Conservation (phyloP, 2,888 invertebrate genomes). For the Subacronicta megacephala region DNA sequence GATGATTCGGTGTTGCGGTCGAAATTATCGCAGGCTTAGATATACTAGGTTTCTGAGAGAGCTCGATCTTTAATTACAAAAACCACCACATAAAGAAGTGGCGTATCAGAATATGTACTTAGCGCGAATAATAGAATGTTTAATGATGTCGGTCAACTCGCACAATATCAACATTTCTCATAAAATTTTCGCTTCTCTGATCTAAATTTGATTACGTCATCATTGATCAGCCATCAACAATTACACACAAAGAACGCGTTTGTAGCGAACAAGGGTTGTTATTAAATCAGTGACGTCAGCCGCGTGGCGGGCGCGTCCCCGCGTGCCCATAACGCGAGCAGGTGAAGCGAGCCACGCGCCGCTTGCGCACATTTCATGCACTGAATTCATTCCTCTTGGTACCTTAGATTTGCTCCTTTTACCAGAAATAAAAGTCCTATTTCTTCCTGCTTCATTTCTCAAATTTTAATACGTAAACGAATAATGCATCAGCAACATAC, state of each 20-base stretch:
- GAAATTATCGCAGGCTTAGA: slow-evolving; percentile 4
- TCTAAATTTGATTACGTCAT: slow-evolving; percentile 41
- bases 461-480: no score
- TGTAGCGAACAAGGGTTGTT: slow-evolving; percentile 39
- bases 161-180: background rate
- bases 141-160: background rate
- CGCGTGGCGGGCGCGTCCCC: slow-evolving; percentile 55
- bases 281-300: slow-evolving; percentile 52
- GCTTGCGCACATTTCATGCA: slow-evolving; percentile 41
- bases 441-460: no score
- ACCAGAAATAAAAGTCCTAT: no score
- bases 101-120: no score
- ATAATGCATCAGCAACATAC: no score
- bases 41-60: no score
- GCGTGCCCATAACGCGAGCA: slow-evolving; percentile 44
- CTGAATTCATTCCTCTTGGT: slow-evolving; percentile 27
- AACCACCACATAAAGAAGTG: no score
- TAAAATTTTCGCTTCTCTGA: background rate
- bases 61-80: no score
- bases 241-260: slow-evolving; percentile 36
- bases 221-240: slow-evolving; percentile 21
- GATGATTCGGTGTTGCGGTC: slow-evolving; percentile 40
- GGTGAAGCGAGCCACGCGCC: slow-evolving; percentile 56
- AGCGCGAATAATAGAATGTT: no score
- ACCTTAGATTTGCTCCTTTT: no score